phyloP scores from a whole-genome alignment of 2,113 vertebrate species.

The Xerus inauris region DNA sequence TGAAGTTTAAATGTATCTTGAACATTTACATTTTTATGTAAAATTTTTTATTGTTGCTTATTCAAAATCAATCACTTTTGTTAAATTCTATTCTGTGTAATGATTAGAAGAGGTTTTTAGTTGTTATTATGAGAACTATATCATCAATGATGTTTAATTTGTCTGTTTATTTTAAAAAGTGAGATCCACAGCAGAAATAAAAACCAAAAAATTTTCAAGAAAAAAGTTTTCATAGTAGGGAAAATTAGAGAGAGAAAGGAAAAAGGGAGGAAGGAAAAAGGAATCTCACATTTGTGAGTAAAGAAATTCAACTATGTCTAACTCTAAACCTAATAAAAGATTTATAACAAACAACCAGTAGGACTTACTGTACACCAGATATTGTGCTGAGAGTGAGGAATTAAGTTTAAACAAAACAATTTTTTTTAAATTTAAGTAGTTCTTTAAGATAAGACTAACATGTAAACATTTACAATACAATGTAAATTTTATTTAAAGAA shows the following conservation, averaged over 20 bases:
- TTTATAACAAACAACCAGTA: not conserved
- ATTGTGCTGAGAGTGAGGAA: not conserved
- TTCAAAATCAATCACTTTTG: slow-evolving; percentile 61
- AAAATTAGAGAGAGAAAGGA: not conserved
- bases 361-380: not conserved
- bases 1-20: slow-evolving; percentile 55
- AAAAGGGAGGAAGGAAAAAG: not conserved
- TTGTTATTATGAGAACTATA: not conserved
- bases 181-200: slow-evolving; percentile 40
- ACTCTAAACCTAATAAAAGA: not conserved
- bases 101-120: slow-evolving; percentile 20
- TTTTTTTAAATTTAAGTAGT: slow-evolving; percentile 7
- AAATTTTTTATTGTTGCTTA: not conserved
- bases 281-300: not conserved
- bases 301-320: slow-evolving; percentile 48
- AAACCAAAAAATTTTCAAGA: not conserved
- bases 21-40: slow-evolving; percentile 37
- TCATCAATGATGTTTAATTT: slow-evolving; percentile 50
- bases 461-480: not conserved
- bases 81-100: not conserved
- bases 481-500: slow-evolving; percentile 24
- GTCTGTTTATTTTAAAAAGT: slow-evolving; percentile 35
- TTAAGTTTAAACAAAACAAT: slow-evolving; percentile 9
- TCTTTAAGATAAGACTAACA: slow-evolving; percentile 18
- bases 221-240: not conserved